A percentile compares a stretch with the other conserved stretches of the same genome.
Evolutionary conservation across 2,113 vertebrate species (phyloP).

Genomic region (Suricata suricatta): DNA sequence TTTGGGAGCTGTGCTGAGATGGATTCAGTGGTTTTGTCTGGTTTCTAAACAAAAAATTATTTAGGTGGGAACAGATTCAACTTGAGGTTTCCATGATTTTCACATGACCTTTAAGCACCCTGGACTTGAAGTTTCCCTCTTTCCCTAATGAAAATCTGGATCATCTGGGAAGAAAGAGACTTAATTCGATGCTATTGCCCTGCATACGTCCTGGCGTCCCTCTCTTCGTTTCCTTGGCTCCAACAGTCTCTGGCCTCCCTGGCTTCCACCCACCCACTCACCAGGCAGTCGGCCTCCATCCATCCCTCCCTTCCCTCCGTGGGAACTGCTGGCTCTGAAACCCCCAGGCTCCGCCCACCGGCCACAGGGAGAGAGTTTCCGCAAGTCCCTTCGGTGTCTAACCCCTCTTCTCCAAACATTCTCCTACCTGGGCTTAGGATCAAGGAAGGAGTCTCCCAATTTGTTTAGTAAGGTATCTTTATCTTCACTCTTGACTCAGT

Average conservation of each 20-base stretch:
- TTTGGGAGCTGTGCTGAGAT: neutral
- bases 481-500: neutral
- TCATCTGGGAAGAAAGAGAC: slow-evolving; percentile 36
- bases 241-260: neutral
- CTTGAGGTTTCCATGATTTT: slow-evolving; percentile 69
- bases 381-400: neutral
- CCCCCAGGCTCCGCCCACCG: neutral
- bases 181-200: slow-evolving; percentile 9
- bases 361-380: neutral
- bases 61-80: slow-evolving; percentile 73
- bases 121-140: slow-evolving; percentile 60
- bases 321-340: slow-evolving; percentile 50
- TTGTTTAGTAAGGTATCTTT: too few relatives aligned
- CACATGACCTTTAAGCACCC: slow-evolving; percentile 71
- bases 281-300: neutral
- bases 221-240: neutral
- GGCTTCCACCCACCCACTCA: neutral
- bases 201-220: neutral
- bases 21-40: slow-evolving; percentile 40
- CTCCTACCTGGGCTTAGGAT: neutral
- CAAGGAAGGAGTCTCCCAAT: neutral
- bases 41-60: slow-evolving; percentile 65
- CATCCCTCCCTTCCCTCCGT: neutral
- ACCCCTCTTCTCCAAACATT: neutral
- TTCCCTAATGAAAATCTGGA: slow-evolving; percentile 60